Evolutionary conservation across 2,888 invertebrate genomes (phyloP).

Genomic region (Perizoma flavofasciatum): DNA sequence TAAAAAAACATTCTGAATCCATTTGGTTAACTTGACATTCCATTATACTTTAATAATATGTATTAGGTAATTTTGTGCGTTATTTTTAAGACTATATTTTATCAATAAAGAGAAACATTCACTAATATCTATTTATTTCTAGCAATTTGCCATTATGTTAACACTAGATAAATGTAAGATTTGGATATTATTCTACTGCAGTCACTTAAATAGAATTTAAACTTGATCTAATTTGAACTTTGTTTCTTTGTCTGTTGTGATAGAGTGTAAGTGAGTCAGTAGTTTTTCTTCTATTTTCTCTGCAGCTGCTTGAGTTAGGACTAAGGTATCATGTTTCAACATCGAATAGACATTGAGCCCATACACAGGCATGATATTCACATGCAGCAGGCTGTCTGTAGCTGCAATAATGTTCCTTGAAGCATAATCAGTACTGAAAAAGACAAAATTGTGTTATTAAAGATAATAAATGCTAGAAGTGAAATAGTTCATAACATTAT

Average conservation of each 20-base stretch:
- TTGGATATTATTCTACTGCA: no score
- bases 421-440: conserved; percentile 90
- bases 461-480: not conserved
- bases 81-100: conserved; percentile 14
- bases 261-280: conserved; percentile 87
- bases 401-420: conserved; percentile 95
- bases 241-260: conserved; percentile 69
- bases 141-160: conserved; percentile 5
- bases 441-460: conserved; percentile 9
- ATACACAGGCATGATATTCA: conserved; percentile 98
- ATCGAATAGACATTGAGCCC: conserved; percentile 98
- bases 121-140: conserved; percentile 23
- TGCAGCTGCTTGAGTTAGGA: conserved; percentile 93
- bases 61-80: conserved; percentile 1
- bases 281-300: conserved; percentile 92
- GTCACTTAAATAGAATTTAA: conserved; percentile 42
- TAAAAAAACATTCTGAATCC: conserved; percentile 2
- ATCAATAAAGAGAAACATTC: conserved; percentile 11
- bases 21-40: not conserved
- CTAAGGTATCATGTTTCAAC: conserved; percentile 97
- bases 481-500: no score
- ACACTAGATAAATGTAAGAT: no score
- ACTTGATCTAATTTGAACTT: conserved; percentile 86
- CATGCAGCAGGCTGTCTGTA: conserved; percentile 89
- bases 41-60: not conserved